phyloP scores from a whole-genome alignment of 2,797 vertebrate species.

The Phrynocephalus guinanensis region DNA sequence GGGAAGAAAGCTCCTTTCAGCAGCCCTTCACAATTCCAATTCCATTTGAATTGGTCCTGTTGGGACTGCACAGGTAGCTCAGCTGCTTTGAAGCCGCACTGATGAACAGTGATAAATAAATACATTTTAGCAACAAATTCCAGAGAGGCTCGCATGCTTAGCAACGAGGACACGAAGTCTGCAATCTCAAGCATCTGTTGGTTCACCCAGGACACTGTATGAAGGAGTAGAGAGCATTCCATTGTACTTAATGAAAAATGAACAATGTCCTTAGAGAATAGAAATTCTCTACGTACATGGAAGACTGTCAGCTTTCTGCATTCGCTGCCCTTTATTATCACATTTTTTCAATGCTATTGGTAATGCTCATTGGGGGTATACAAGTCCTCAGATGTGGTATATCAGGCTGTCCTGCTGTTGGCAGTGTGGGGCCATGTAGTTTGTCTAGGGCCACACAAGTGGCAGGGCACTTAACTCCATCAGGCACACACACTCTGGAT shows the following conservation, averaged over 20 bases:
- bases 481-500: too few relatives aligned
- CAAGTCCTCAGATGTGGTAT: too few relatives aligned
- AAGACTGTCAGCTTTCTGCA: constrained; percentile 53
- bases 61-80: neutral
- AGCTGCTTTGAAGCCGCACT: neutral
- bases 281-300: neutral
- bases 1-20: neutral
- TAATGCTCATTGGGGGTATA: too few relatives aligned
- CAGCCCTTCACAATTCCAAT: neutral
- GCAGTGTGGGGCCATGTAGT: too few relatives aligned
- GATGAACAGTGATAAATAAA: neutral
- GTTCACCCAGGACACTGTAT: neutral
- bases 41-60: neutral
- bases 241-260: neutral
- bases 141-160: neutral
- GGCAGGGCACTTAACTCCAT: too few relatives aligned
- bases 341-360: too few relatives aligned
- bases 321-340: constrained; percentile 10
- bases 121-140: constrained; percentile 1
- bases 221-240: neutral
- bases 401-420: too few relatives aligned
- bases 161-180: neutral
- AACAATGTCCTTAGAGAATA: neutral
- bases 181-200: constrained; percentile 1
- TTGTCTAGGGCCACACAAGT: too few relatives aligned